Percentiles rank a stretch among this genome's conserved stretches.
Evolutionary conservation across 2,888 invertebrate genomes (phyloP).

Genomic region (Agonopterix heracliana): DNA sequence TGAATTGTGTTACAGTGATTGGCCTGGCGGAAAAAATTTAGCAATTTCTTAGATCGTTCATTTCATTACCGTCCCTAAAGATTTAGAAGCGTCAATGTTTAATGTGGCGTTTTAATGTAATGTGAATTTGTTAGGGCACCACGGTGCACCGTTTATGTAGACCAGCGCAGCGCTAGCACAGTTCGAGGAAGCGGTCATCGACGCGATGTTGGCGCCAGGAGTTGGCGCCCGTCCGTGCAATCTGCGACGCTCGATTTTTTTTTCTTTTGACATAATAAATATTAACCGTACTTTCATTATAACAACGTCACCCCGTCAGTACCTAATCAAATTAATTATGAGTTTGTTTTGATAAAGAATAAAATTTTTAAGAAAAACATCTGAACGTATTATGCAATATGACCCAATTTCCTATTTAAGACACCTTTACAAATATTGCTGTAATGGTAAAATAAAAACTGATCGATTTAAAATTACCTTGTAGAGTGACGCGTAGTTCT

Average conservation of each 20-base stretch:
- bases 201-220: conserved; percentile 52
- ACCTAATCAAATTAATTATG: no score
- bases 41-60: neutral
- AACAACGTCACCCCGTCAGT: neutral
- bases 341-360: no score
- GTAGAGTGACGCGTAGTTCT: conserved; percentile 1
- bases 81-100: conserved; percentile 11
- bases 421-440: conserved; percentile 10
- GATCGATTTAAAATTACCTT: conserved; percentile 1
- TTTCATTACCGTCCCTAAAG: neutral
- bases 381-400: conserved; percentile 4
- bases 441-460: neutral
- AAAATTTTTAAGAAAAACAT: no score
- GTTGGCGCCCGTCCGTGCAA: conserved; percentile 50
- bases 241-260: conserved; percentile 46
- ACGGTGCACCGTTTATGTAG: neutral
- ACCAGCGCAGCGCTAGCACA: conserved; percentile 33
- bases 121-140: neutral
- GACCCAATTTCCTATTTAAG: conserved; percentile 13
- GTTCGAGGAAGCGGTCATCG: conserved; percentile 60
- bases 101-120: conserved; percentile 21
- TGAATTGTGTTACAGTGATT: neutral
- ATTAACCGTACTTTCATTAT: conserved; percentile 35
- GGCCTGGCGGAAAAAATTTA: neutral
- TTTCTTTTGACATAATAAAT: conserved; percentile 38